A percentile compares a stretch with the other conserved stretches of the same genome.
Evolutionary conservation across 1,140 invertebrate species (phyloP).

Genomic region (Octopus sinensis): DNA sequence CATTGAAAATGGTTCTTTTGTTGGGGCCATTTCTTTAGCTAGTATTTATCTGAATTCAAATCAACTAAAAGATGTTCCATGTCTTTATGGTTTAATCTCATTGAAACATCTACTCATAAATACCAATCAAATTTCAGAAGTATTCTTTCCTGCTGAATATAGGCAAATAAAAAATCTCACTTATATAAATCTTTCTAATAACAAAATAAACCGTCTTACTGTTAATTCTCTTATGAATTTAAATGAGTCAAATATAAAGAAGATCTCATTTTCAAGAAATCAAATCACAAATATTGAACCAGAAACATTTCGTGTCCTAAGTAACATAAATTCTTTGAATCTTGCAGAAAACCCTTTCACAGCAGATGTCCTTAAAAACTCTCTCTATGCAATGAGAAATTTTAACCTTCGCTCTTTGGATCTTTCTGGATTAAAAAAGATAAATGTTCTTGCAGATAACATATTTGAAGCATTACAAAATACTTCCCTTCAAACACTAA

Average conservation of each 20-base stretch:
- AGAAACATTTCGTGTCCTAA: slow-evolving; percentile 30
- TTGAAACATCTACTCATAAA: slow-evolving; percentile 32
- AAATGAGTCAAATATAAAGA: slow-evolving; percentile 22
- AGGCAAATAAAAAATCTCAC: slow-evolving; percentile 4
- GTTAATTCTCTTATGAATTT: slow-evolving; percentile 32
- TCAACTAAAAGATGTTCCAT: not conserved
- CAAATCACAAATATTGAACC: slow-evolving; percentile 25
- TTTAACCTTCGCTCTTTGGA: slow-evolving; percentile 32
- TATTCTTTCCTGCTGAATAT: slow-evolving; percentile 32
- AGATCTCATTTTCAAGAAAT: slow-evolving; percentile 36
- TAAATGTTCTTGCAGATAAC: slow-evolving; percentile 27
- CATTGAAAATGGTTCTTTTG: not conserved
- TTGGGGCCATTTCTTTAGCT: not conserved
- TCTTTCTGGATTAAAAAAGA: slow-evolving; percentile 31
- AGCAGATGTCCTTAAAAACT: slow-evolving; percentile 23
- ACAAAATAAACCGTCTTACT: slow-evolving; percentile 30
- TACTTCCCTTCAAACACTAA: slow-evolving; percentile 32
- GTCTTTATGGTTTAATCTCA: not conserved
- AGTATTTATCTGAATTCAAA: not conserved
- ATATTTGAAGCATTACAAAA: slow-evolving; percentile 35
- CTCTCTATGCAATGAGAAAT: slow-evolving; percentile 28
- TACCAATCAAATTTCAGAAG: slow-evolving; percentile 33
- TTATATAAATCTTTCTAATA: slow-evolving; percentile 35
- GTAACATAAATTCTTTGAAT: slow-evolving; percentile 33
- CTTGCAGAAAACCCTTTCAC: slow-evolving; percentile 35